phyloP scores from a whole-genome alignment of 2,113 vertebrate genomes.

The Dolichotis patagonum region DNA sequence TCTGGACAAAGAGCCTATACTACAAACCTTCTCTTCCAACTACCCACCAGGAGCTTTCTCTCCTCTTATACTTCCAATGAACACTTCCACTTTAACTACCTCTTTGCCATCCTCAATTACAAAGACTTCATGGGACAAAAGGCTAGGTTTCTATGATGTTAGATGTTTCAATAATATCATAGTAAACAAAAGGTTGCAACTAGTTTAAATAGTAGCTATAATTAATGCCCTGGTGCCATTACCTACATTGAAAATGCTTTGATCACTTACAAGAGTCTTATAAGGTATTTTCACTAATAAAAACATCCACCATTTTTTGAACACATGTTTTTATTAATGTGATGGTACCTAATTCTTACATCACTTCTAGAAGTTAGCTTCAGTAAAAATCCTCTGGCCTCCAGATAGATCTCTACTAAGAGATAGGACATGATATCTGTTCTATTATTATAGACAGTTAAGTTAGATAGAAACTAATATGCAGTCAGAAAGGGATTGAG shows the following conservation, averaged over 20 bases:
- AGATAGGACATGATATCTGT: background rate
- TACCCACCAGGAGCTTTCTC: background rate
- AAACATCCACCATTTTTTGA: too few relatives aligned
- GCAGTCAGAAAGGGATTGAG: background rate
- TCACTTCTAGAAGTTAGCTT: background rate
- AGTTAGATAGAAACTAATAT: background rate
- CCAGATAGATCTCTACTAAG: background rate
- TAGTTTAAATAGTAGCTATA: background rate
- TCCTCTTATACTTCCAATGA: background rate
- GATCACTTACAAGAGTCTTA: too few relatives aligned
- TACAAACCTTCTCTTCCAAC: background rate
- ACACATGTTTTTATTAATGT: background rate
- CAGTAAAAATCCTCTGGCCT: background rate
- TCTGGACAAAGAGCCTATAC: background rate
- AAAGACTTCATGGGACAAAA: background rate
- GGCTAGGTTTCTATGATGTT: background rate
- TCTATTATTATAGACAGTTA: background rate
- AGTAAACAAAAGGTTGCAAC: background rate
- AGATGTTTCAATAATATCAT: background rate
- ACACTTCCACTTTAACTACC: background rate
- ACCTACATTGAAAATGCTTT: too few relatives aligned
- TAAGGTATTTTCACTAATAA: too few relatives aligned
- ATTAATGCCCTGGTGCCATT: background rate
- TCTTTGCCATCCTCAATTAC: background rate
- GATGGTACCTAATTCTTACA: background rate